Conservation (phyloP, 2,797 vertebrate species). For the Acanthurus leucopareius region DNA sequence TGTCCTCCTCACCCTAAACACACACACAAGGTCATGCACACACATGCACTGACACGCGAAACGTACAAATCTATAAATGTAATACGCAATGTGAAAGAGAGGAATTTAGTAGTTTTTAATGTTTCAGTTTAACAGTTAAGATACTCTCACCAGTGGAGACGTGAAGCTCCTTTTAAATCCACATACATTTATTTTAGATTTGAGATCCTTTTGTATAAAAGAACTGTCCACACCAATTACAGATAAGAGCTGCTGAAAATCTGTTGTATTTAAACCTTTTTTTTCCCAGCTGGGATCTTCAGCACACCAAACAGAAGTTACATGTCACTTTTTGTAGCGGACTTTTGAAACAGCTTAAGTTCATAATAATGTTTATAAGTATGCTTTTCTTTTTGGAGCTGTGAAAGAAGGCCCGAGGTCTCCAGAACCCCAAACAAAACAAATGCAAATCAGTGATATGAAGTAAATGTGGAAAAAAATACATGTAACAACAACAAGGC, state of each 20-base stretch:
- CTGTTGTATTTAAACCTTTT: background rate
- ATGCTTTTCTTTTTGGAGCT: slow-evolving; percentile 13
- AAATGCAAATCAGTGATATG: slow-evolving; percentile 25
- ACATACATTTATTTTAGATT: background rate
- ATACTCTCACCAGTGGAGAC: no score
- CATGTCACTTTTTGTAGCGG: background rate
- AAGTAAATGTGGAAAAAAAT: slow-evolving; percentile 34
- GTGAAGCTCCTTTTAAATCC: no score
- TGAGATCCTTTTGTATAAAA: background rate
- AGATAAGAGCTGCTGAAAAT: background rate
- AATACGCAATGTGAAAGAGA: no score
- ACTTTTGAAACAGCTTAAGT: background rate
- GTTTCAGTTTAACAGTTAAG: no score
- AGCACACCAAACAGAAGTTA: background rate
- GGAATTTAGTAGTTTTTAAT: no score
- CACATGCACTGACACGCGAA: no score
- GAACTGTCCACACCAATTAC: background rate
- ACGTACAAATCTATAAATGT: no score
- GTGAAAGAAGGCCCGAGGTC: background rate
- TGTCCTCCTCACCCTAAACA: no score
- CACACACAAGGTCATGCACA: no score
- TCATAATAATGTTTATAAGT: background rate
- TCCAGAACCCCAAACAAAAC: background rate
- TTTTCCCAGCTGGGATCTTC: background rate
- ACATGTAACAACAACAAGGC: slow-evolving; percentile 25